Conservation (phyloP, 92 coral and sea anemone genomes). For the Parazoanthus darwini region DNA sequence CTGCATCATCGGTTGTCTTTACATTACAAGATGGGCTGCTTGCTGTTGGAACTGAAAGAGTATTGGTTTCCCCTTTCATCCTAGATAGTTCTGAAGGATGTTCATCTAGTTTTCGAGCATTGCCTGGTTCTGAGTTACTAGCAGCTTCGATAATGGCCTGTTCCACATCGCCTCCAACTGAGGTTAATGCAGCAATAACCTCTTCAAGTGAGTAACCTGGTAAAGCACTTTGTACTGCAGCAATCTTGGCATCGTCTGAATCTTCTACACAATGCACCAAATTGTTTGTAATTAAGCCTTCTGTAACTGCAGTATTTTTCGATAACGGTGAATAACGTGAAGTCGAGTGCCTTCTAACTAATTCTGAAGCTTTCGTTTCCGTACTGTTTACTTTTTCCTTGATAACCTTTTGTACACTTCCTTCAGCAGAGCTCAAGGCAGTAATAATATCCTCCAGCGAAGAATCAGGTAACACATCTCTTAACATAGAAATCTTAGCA, state of each 20-base stretch:
- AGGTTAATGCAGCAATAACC: neutral
- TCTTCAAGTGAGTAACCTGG: neutral
- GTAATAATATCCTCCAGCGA: slow-evolving; percentile 23
- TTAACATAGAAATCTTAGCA: slow-evolving; percentile 4
- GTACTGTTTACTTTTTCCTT: neutral
- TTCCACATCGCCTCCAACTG: slow-evolving; percentile 12
- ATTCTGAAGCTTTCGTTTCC: neutral
- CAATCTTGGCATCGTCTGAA: slow-evolving; percentile 26
- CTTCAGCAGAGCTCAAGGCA: slow-evolving; percentile 29
- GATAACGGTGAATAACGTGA: neutral
- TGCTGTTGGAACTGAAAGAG: neutral
- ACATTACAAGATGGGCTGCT: neutral
- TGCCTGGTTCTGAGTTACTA: neutral
- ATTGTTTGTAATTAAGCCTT: neutral
- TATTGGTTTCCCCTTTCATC: neutral
- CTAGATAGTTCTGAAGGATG: neutral
- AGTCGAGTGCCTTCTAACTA: neutral
- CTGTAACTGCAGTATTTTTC: neutral
- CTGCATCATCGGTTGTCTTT: neutral
- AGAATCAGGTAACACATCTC: slow-evolving; percentile 11
- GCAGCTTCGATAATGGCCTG: neutral
- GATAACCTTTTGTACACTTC: slow-evolving; percentile 2
- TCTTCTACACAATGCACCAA: neutral
- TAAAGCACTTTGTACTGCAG: slow-evolving; percentile 4
- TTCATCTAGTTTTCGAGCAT: neutral